A percentile compares a stretch with the other conserved stretches of the same genome.
These are phyloP conservation scores for Lordiphosa stackelbergi DNA, from an alignment of 1,140 invertebrate species.

Conservation along the genomic window DNA sequence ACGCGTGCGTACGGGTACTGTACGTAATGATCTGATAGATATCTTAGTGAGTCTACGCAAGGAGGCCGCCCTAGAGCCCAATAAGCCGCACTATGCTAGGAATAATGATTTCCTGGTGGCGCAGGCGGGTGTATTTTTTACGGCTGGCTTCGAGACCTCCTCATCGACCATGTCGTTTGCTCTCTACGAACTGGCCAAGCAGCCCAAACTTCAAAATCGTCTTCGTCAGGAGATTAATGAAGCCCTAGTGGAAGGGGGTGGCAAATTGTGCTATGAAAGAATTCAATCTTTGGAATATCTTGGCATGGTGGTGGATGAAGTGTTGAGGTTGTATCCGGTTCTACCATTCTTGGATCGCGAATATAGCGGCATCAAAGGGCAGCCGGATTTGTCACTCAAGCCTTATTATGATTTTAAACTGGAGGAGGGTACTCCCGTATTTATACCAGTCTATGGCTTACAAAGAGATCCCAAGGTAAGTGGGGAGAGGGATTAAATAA, in stretches of 20 bases:
- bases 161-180: constrained; percentile 83
- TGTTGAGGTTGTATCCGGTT: constrained; percentile 69
- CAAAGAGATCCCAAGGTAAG: constrained; percentile 68
- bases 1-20: constrained; percentile 50
- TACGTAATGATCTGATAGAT: constrained; percentile 78
- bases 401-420: constrained; percentile 52
- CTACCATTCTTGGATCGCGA: constrained; percentile 62
- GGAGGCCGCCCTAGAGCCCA: constrained; percentile 38
- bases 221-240: constrained; percentile 82
- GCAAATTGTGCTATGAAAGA: constrained; percentile 81
- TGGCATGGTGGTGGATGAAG: constrained; percentile 79
- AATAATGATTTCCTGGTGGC: constrained; percentile 80
- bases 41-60: constrained; percentile 74
- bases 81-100: constrained; percentile 59
- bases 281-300: constrained; percentile 82
- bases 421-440: constrained; percentile 59
- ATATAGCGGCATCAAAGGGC: constrained; percentile 28
- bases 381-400: constrained; percentile 49
- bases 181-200: constrained; percentile 82
- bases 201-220: constrained; percentile 83
- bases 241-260: constrained; percentile 77
- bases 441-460: constrained; percentile 59
- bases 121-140: constrained; percentile 84
- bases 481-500: background rate
- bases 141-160: constrained; percentile 88